A percentile compares a stretch with the other conserved stretches of the same genome.
Evolutionary conservation across 2,797 vertebrate species (phyloP).

Genomic region (Acrossocheilus wenchowensis): DNA sequence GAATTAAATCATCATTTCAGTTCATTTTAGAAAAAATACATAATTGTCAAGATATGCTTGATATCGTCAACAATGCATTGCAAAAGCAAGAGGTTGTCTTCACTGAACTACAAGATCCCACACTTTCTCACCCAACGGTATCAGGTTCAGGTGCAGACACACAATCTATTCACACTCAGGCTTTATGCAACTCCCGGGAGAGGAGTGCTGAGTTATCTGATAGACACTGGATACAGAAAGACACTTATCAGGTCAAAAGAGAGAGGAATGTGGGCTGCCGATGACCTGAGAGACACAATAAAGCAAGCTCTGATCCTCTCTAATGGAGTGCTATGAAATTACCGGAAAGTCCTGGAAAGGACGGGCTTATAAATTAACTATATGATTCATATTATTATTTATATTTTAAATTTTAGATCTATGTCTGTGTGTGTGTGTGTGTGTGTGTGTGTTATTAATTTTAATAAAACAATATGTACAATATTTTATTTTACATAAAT

Average conservation of each 20-base stretch:
- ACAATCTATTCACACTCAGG: conserved; percentile 48
- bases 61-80: background rate
- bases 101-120: conserved; percentile 34
- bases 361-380: background rate
- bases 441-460: too few species aligned
- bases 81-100: conserved; percentile 1
- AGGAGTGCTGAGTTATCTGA: conserved; percentile 47
- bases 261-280: conserved; percentile 19
- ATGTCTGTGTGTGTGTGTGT: background rate
- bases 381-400: background rate
- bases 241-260: conserved; percentile 60
- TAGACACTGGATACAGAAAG: conserved; percentile 56
- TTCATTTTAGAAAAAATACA: background rate
- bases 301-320: conserved; percentile 23
- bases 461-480: background rate
- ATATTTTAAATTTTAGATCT: background rate
- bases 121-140: conserved; percentile 44
- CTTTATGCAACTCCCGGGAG: conserved; percentile 53
- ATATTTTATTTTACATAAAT: background rate
- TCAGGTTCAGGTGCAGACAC: conserved; percentile 55
- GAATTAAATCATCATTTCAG: background rate
- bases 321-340: conserved; percentile 37
- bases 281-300: conserved; percentile 27
- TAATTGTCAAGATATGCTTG: background rate
- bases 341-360: background rate